These are phyloP conservation scores for Cavia aperea DNA, from an alignment of 2,113 vertebrate genomes.

Conservation along the genomic window DNA sequence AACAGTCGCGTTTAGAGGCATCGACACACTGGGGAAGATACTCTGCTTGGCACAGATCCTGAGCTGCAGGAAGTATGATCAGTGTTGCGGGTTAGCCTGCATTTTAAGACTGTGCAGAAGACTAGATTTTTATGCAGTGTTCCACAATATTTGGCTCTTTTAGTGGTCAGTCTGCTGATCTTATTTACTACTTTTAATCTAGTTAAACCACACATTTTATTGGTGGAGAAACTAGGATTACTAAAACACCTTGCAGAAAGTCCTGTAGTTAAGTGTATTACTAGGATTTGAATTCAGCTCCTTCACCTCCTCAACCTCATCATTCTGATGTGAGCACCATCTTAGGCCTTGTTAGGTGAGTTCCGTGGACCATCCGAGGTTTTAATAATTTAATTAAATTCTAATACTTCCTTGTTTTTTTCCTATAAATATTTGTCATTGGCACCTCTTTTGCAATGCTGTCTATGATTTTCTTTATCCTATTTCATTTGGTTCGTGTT, in stretches of 20 bases:
- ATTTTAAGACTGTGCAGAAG: neutral
- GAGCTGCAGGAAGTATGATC: neutral
- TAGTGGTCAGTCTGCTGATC: neutral
- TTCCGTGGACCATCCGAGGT: neutral
- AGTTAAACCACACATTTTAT: neutral
- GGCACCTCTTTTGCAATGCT: neutral
- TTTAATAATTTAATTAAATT: conserved; percentile 10
- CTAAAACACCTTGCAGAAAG: neutral
- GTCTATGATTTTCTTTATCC: neutral
- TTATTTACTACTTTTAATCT: conserved; percentile 3
- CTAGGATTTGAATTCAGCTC: neutral
- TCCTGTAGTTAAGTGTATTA: neutral
- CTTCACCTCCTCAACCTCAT: neutral
- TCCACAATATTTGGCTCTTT: neutral
- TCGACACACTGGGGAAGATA: fast-evolving
- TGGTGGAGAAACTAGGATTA: neutral
- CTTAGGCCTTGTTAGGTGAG: neutral
- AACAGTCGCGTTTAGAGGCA: neutral
- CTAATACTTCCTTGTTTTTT: neutral
- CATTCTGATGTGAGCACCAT: fast-evolving
- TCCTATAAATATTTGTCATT: neutral
- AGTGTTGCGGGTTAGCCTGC: neutral
- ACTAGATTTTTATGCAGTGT: neutral
- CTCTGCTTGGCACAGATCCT: neutral
- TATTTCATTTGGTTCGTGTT: neutral